phyloP scores from a whole-genome alignment of 2,113 vertebrate species.

The Reinhardtius hippoglossoides region DNA sequence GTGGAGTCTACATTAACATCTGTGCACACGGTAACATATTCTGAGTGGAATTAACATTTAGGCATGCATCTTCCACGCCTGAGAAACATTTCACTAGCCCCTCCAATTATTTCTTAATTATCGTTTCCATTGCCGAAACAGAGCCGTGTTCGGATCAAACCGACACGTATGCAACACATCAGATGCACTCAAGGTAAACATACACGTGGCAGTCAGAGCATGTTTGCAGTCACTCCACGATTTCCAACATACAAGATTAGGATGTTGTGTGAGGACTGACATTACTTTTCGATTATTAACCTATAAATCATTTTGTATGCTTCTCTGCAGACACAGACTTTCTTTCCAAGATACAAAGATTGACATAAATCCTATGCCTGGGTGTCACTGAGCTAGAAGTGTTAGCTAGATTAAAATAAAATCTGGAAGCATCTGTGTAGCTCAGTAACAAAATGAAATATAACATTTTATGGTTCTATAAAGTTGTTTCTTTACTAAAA shows the following conservation, averaged over 20 bases:
- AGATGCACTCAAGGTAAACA: slow-evolving; percentile 37
- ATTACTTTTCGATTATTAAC: neutral
- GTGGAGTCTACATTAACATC: slow-evolving; percentile 88
- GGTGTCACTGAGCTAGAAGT: neutral
- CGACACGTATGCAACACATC: slow-evolving; percentile 20
- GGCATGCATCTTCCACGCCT: slow-evolving; percentile 88
- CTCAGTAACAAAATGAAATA: neutral
- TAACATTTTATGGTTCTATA: neutral
- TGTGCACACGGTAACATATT: slow-evolving; percentile 89
- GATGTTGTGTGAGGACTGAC: neutral
- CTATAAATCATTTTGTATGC: neutral
- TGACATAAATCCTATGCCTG: neutral
- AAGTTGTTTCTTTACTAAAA: neutral
- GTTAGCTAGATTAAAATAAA: neutral
- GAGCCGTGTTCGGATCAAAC: neutral
- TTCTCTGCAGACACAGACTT: slow-evolving; percentile 5
- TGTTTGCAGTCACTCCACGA: neutral
- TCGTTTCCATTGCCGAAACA: slow-evolving; percentile 76
- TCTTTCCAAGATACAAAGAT: neutral
- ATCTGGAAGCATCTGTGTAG: neutral
- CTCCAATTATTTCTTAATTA: slow-evolving; percentile 93
- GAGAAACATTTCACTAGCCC: slow-evolving; percentile 86
- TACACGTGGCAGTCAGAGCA: slow-evolving; percentile 1
- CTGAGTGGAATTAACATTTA: slow-evolving; percentile 92
- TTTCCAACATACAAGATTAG: neutral